Conservation (phyloP, 2,797 vertebrate species). For the Malacoraja senta region DNA sequence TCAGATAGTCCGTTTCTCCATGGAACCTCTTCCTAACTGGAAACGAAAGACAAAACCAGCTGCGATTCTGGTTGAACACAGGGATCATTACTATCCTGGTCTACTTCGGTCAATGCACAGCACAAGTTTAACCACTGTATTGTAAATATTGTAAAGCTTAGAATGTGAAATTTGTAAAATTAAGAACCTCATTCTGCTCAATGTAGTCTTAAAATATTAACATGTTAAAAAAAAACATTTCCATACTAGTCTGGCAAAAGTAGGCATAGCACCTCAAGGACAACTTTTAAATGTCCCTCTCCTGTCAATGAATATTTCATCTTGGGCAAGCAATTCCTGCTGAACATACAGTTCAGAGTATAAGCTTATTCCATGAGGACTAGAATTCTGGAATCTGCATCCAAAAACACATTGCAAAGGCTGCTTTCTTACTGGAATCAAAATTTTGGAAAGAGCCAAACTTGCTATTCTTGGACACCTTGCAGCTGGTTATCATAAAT, state of each 20-base stretch:
- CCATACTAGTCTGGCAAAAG: neutral
- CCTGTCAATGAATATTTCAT: neutral
- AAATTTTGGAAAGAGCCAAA: neutral
- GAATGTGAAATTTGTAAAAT: neutral
- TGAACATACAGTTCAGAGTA: neutral
- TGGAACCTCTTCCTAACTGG: neutral
- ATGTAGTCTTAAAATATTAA: neutral
- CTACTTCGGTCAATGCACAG: neutral
- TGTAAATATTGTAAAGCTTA: neutral
- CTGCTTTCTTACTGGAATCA: neutral
- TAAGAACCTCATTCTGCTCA: neutral
- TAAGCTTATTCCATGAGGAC: neutral
- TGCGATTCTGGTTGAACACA: neutral
- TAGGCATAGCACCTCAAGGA: neutral
- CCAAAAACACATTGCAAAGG: neutral
- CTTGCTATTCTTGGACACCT: neutral
- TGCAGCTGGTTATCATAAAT: neutral
- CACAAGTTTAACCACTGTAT: neutral
- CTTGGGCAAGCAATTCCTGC: neutral
- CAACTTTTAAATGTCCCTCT: neutral
- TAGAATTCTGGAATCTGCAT: neutral
- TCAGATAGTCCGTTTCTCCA: neutral
- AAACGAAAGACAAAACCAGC: neutral
- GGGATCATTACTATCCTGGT: neutral
- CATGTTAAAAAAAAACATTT: neutral